Conservation (phyloP, 2,113 vertebrate genomes). For the Albula glossodonta region DNA sequence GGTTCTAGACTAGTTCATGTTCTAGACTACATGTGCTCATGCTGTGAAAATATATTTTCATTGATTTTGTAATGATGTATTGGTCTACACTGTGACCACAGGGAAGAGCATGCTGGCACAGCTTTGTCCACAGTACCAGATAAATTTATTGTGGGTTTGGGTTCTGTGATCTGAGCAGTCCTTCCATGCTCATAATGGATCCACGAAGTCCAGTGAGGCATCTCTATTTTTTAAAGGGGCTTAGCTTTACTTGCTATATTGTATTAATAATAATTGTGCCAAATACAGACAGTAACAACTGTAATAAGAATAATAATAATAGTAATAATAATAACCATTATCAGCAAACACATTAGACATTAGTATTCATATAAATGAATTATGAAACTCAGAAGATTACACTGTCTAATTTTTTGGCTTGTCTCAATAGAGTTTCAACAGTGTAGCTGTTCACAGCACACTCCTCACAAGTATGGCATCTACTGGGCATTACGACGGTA, state of each 20-base stretch:
- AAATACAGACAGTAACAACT: too few relatives aligned
- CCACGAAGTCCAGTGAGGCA: not conserved
- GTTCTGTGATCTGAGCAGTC: not conserved
- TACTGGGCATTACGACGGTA: constrained; percentile 12
- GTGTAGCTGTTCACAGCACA: constrained; percentile 27
- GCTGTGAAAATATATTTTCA: not conserved
- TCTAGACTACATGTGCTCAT: not conserved
- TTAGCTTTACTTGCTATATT: not conserved
- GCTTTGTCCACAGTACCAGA: not conserved
- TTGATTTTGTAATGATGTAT: not conserved
- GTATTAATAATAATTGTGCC: too few relatives aligned
- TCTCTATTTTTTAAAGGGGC: not conserved
- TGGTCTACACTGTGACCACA: not conserved
- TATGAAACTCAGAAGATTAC: not conserved
- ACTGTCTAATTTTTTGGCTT: not conserved
- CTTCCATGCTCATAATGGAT: not conserved
- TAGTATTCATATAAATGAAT: too few relatives aligned
- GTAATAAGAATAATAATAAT: too few relatives aligned
- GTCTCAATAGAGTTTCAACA: constrained; percentile 49
- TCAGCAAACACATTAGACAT: too few relatives aligned
- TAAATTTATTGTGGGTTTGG: not conserved
- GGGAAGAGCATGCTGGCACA: not conserved
- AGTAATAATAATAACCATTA: too few relatives aligned
- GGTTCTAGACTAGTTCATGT: not conserved
- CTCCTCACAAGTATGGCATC: constrained; percentile 36